These are phyloP conservation scores for Glyphotaelius pellucidus DNA, from an alignment of 2,888 invertebrate genomes.

Conservation along the genomic window DNA sequence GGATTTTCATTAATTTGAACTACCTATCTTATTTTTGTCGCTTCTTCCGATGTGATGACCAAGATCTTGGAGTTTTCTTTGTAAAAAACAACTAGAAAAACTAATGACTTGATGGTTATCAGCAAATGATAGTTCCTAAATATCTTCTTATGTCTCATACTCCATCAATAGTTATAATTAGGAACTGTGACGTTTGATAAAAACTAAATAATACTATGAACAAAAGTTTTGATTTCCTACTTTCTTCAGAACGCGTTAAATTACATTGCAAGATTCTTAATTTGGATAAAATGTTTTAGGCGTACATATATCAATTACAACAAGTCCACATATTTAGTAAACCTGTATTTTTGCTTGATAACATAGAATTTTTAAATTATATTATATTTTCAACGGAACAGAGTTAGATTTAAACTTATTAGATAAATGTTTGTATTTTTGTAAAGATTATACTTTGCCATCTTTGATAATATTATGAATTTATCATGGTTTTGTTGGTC, in stretches of 20 bases:
- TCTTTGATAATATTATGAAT: no score
- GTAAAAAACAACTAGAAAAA: background rate
- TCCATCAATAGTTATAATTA: background rate
- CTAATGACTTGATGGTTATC: background rate
- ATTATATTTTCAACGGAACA: background rate
- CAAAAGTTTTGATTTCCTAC: background rate
- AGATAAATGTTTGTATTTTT: no score
- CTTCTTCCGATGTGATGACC: background rate
- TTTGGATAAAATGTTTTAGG: background rate
- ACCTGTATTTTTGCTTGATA: background rate
- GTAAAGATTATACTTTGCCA: no score
- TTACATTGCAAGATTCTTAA: background rate
- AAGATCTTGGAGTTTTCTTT: background rate
- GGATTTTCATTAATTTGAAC: background rate
- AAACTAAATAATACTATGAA: background rate
- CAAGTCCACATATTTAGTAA: background rate
- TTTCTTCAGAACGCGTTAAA: background rate
- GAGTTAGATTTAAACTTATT: background rate
- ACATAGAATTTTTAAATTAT: background rate
- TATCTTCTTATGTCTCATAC: background rate
- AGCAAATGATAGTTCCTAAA: background rate
- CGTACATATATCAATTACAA: no score
- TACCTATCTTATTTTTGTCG: background rate
- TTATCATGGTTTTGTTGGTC: no score
- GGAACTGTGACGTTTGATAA: background rate